A percentile compares a stretch with the other conserved stretches of the same genome.
phyloP scores from a whole-genome alignment of 2,797 vertebrate genomes.

The Tragopan temminckii region DNA sequence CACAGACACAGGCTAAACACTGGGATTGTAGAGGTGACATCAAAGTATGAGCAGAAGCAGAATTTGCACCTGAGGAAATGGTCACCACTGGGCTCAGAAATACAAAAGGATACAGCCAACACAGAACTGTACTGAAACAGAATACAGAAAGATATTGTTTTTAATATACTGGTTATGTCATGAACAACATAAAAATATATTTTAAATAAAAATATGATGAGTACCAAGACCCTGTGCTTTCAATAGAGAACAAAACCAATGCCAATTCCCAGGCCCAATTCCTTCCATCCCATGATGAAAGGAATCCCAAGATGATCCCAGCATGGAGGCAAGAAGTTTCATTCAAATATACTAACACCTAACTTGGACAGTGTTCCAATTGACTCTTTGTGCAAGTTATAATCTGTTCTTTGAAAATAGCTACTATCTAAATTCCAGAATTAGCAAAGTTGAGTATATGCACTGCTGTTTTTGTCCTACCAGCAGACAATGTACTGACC shows the following conservation, averaged over 20 bases:
- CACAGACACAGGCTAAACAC: not conserved
- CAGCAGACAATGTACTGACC: not conserved
- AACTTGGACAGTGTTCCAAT: not conserved
- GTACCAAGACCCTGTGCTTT: not conserved
- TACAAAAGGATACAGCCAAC: not conserved
- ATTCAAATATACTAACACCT: not conserved
- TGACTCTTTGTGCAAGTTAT: not conserved
- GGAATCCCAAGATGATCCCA: not conserved
- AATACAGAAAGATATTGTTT: not conserved
- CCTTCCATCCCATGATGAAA: not conserved
- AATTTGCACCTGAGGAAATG: not conserved
- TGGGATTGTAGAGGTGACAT: not conserved
- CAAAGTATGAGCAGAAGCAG: not conserved
- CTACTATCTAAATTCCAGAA: not conserved
- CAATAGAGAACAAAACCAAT: not conserved
- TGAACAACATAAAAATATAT: not conserved
- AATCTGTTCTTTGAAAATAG: constrained; percentile 7
- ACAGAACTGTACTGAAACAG: not conserved
- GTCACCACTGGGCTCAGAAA: not conserved
- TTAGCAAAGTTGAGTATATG: not conserved
- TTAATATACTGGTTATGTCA: not conserved
- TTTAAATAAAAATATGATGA: not conserved
- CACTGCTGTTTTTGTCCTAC: not conserved
- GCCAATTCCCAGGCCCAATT: not conserved
- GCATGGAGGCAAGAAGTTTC: not conserved